Evolutionary conservation across 2,888 invertebrate species (phyloP).

Genomic region (Epirrhoe tristata): DNA sequence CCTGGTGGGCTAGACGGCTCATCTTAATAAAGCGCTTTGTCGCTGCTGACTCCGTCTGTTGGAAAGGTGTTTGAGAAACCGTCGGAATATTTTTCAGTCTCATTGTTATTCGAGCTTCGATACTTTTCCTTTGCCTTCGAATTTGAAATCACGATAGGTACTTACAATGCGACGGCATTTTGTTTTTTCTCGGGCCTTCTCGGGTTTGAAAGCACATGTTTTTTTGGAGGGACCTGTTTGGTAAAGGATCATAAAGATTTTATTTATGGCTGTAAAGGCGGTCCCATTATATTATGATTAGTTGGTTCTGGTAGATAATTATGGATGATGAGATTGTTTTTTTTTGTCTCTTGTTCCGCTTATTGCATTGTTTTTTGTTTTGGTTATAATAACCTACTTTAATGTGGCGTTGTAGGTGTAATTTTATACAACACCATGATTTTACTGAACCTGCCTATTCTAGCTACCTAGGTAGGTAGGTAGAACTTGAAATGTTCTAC

Average conservation of each 20-base stretch:
- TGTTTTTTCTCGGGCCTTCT: constrained; percentile 52
- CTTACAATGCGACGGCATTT: constrained; percentile 67
- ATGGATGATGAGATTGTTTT: constrained; percentile 66
- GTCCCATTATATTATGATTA: constrained; percentile 74
- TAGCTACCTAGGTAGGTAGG: neutral
- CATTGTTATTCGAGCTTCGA: constrained; percentile 62
- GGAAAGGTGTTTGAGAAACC: constrained; percentile 65
- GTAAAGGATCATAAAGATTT: constrained; percentile 64
- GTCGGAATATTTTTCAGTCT: constrained; percentile 69
- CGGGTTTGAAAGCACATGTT: constrained; percentile 58
- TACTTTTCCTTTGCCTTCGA: constrained; percentile 59
- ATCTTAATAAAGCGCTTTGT: constrained; percentile 57
- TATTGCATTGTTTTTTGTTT: constrained; percentile 43
- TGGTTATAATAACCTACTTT: constrained; percentile 43
- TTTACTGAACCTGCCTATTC: neutral
- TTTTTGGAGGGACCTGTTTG: constrained; percentile 62
- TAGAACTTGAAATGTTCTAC: neutral
- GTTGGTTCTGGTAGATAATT: constrained; percentile 69
- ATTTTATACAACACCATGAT: constrained; percentile 28
- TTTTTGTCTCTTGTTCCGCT: constrained; percentile 55
- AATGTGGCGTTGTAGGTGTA: constrained; percentile 6
- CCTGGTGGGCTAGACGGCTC: constrained; percentile 29
- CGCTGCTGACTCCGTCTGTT: constrained; percentile 43
- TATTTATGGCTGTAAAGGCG: constrained; percentile 70
- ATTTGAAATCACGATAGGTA: constrained; percentile 66